Evolutionary conservation across 2,113 vertebrate species (phyloP), one percentile per base, ranked within the genome.

Genomic region (Nycticorax nycticorax): DNA sequence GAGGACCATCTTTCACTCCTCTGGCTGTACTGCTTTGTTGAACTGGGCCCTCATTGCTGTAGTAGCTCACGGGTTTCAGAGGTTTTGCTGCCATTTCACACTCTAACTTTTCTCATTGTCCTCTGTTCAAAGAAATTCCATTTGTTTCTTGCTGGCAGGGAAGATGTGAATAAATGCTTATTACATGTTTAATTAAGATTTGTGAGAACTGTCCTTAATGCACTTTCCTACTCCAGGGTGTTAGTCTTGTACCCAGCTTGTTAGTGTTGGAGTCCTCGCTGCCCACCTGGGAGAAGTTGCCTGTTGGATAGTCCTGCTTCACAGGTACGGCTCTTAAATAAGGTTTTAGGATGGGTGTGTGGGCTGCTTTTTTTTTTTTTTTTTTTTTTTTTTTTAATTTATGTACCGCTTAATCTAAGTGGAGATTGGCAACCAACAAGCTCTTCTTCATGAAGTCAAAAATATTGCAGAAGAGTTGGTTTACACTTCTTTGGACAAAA

Each of bases 261-360:
- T 43, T 50, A 5, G 27, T 43, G 14, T 55, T 21, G 41, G 66
- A 56, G 24, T 48, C 48, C 5, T 45, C 8, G 47, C 27, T 75
- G 21, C 35, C 74, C 1, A 6, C 8, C 8, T 0, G 1, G 5
- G 43, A 84, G 33, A 41, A 52, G 9, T 4, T 53, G 16, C 7
- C 24, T 66, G 4, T n/a, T 82, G 30, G 28, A 9, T 8, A 47
- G 1, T 30, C 37, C n/a, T 86, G 41, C 37, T 15, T 60, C 59
- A n/a, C 26, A 41, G 24, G 11, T 57, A 12, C 8, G 9, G 9
- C 60, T 85, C 21, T 68, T 83, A 21, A 45, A 21, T 20, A 5
- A 69, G 9, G 13, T 21, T 62, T 76, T 59, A 32, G 22, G 41
- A 59, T 59, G 41, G 20, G 3, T 66, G 8, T 30, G 20, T 22